Evolutionary conservation across 2,888 invertebrate species (phyloP).

Genomic region (Punctoribates punctum): DNA sequence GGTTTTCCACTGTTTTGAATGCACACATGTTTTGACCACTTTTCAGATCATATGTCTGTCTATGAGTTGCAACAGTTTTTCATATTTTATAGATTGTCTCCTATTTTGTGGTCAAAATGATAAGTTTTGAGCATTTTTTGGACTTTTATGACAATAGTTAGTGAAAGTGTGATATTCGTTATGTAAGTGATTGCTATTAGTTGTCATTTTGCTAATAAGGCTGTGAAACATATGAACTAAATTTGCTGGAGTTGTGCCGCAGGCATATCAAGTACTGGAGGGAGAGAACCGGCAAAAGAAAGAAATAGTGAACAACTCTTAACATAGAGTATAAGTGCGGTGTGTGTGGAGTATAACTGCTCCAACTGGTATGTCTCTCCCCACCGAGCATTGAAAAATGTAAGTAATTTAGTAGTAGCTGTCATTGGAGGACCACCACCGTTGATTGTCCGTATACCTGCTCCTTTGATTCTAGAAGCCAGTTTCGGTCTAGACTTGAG

Average conservation of each 20-base stretch:
- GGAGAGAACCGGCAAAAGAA: neutral
- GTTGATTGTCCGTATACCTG: conserved; percentile 36
- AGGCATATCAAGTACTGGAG: neutral
- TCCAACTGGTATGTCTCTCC: conserved; percentile 27
- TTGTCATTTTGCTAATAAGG: conserved; percentile 34
- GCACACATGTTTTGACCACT: too few relatives aligned
- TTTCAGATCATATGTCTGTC: too few relatives aligned
- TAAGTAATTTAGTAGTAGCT: conserved; percentile 36
- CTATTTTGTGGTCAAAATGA: too few relatives aligned
- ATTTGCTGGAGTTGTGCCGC: neutral
- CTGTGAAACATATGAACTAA: conserved; percentile 15
- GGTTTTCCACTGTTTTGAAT: neutral
- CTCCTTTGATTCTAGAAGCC: conserved; percentile 21
- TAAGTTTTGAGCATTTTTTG: too few relatives aligned
- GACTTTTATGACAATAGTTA: neutral
- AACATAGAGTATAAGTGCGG: neutral
- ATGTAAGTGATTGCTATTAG: conserved; percentile 1
- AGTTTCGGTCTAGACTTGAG: conserved; percentile 21
- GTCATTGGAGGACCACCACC: conserved; percentile 12
- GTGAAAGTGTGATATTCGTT: conserved; percentile 13
- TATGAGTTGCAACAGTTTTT: too few relatives aligned
- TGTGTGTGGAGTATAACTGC: neutral
- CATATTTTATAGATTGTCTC: too few relatives aligned
- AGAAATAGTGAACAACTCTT: neutral
- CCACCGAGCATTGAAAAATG: conserved; percentile 27